Conservation (phyloP, 2,113 vertebrate species). For the Fulica atra region DNA sequence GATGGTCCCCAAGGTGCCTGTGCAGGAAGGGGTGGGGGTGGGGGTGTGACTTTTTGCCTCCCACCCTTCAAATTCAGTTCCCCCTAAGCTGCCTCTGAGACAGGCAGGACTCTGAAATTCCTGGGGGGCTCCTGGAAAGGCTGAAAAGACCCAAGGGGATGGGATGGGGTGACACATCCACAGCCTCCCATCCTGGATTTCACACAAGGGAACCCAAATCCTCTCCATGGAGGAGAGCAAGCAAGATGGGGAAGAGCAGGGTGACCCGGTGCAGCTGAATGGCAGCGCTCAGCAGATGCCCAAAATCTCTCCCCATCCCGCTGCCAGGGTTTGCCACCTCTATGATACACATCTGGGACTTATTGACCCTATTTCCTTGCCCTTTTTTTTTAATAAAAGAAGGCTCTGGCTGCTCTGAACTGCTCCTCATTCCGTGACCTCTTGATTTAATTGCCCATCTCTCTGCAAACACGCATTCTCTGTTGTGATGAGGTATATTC, state of each 20-base stretch:
- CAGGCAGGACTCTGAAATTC: background rate
- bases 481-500: background rate
- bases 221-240: fast-evolving
- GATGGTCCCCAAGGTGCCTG: fast-evolving
- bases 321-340: background rate
- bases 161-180: background rate
- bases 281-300: background rate
- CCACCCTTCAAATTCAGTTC: background rate
- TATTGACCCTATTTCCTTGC: background rate
- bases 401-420: background rate
- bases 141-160: background rate
- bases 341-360: background rate
- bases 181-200: background rate
- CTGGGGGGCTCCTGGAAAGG: background rate
- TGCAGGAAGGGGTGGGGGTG: background rate
- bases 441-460: background rate
- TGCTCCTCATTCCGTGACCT: background rate
- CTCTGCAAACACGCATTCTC: background rate
- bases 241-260: fast-evolving
- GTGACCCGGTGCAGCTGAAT: too few relatives aligned
- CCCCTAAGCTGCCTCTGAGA: background rate
- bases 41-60: background rate
- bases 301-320: background rate
- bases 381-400: background rate
- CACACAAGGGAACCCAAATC: background rate